Percentiles rank a stretch among this genome's conserved stretches.
Evolutionary conservation across 2,888 invertebrate genomes (phyloP).

Genomic region (Caenorhabditis sp.): DNA sequence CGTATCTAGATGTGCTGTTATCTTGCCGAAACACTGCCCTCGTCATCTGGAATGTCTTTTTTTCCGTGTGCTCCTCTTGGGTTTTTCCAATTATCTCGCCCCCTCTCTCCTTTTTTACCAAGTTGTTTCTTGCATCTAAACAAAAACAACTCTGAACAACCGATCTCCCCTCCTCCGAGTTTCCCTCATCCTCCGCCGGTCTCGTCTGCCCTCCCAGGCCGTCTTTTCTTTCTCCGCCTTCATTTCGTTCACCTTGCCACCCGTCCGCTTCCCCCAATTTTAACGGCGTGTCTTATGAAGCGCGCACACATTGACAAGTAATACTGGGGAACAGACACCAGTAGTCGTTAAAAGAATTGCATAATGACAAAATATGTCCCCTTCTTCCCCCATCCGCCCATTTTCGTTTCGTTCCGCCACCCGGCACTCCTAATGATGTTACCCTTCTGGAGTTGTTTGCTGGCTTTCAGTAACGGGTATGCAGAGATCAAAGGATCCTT

Average conservation of each 20-base stretch:
- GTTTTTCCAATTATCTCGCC: constrained; percentile 16
- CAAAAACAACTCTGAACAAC: no score
- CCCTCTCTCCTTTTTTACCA: background rate
- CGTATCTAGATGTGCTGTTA: constrained; percentile 23
- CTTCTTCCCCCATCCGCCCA: constrained; percentile 16
- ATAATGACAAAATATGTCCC: constrained; percentile 20
- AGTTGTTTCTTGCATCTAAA: no score
- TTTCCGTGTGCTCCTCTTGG: constrained; percentile 12
- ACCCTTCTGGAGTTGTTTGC: constrained; percentile 46
- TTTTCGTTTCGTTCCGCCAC: constrained; percentile 47
- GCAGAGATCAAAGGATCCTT: no score
- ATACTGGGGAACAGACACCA: constrained; percentile 5
- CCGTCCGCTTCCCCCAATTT: constrained; percentile 22
- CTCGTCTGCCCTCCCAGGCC: constrained; percentile 8
- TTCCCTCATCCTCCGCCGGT: background rate
- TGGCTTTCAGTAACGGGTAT: background rate
- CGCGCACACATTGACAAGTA: constrained; percentile 14
- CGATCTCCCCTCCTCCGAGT: no score
- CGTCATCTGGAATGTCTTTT: background rate
- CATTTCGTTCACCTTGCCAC: constrained; percentile 17
- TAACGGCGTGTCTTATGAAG: constrained; percentile 50
- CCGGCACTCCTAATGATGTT: constrained; percentile 48
- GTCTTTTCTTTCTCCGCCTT: constrained; percentile 5
- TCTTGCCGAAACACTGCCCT: no score
- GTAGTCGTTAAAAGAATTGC: constrained; percentile 37